Evolutionary conservation across 2,113 vertebrate genomes (phyloP), one percentile per base, ranked within the genome.

Genomic region (Semicossyphus pulcher): DNA sequence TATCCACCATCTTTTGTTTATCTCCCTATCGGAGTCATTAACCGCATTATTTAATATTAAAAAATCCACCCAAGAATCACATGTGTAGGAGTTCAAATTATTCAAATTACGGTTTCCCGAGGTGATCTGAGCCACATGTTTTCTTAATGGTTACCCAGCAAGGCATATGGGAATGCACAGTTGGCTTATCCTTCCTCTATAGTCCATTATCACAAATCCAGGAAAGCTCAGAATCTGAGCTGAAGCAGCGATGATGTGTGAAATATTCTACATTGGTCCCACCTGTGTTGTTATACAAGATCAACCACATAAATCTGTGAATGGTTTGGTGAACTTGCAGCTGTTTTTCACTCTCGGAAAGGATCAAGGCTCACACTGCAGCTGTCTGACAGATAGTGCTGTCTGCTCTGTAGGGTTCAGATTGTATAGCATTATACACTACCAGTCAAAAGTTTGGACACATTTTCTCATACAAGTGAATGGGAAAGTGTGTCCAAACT

Each of bases 281-380:
- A 65, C 58, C 69, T 75, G 72, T 67, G 79, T 16, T 67, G 48
- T 56, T 16, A 11, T 34, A 61, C 18, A 45, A 45, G 34, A 54
- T 76, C 68, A 34, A 64, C 69, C 62, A 78, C 57, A 76, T 60
- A 29, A 54, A 79, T 86, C 29, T 59, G 66, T 81, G 56, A 60
- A 76, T 68, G 60, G 54, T 76, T 59, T 62, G 63, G 59, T 73
- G 56, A 85, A 73, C 67, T 62, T 72, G 58, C 67, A 76, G 47
- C 80, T 74, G 72, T 74, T 69, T 56, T 21, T 29, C 69, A 23
- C 31, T 71, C 26, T 78, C 36, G 18, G 15, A 61, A 76, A 70
- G 56, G 12, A 73, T 54, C 34, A 31, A 6, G 4, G 37, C 45
- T 60, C 59, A 65, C 23, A 79, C 37, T 68, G 63, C 66, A 59